Base-by-base conservation (phyloP, 2,797 vertebrate genomes). In the Ctenosaura bakeri region DNA sequence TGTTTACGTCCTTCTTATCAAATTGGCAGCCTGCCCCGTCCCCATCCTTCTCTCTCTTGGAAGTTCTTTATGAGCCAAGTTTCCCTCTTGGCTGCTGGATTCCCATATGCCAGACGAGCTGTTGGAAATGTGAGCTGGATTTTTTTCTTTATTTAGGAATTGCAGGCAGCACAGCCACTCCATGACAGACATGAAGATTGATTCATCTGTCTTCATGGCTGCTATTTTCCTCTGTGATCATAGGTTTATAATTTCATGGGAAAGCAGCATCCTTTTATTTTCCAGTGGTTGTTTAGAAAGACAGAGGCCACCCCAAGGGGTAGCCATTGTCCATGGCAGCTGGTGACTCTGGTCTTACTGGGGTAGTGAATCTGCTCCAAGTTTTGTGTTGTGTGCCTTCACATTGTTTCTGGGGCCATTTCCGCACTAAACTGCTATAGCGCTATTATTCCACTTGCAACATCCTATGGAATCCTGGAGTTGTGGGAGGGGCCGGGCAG, bases 1-100 rank as follows among this genome's bases (percentile, higher is more conserved):
- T 56, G 14, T 50, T 66, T 46, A 78, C 89, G 79, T 83, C 42
- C 42, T 10, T 85, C 90, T 89, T 88, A 74, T 86, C 59, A 94
- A 93, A 79, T 88, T 59, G 74, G 35, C 35, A 10, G 16, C 54
- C 10, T 62, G 22, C 74, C 4, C 69, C 6, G 8, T 0, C 52
- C 6, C 52, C 1, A 26, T 46, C 32, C 22, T 0, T 88, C 38
- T 83, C 87, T 89, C 24, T 71, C 24, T 79, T 38, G 62, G 2
- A 86, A 79, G 89, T 74, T 73, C 0, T 0, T 82, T 46, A 78
- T 85, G 88, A 92, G 74, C 64, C 86, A 89, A 81, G 22, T 88
- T 85, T 90, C 32, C 35, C 0, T 0, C 85, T 83, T 85, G 56
- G 1, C 86, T 87, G 66, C 3, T 0, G 22, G 6, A 1, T 1